Conservation (phyloP, 2,888 invertebrate species). For the Ophion ellenae region DNA sequence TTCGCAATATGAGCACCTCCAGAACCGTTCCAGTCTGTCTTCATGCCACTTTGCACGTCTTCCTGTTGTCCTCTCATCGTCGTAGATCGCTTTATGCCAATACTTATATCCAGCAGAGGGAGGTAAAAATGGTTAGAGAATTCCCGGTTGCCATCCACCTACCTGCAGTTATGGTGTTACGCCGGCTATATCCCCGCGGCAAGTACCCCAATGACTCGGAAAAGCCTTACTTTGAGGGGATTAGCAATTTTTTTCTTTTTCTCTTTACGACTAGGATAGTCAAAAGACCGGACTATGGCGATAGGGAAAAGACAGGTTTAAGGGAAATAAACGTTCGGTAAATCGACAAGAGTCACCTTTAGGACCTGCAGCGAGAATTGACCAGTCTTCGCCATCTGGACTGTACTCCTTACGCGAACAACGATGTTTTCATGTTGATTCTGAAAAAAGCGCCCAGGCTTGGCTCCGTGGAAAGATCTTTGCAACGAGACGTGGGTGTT, state of each 20-base stretch:
- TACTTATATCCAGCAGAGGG: constrained; percentile 8
- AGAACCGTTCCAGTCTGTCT: constrained; percentile 71
- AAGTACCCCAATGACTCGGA: constrained; percentile 68
- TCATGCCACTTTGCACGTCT: constrained; percentile 25
- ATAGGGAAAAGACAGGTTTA: constrained; percentile 7
- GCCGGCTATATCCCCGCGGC: constrained; percentile 48
- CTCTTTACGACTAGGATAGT: constrained; percentile 35
- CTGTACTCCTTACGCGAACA: too few species aligned
- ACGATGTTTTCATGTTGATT: too few species aligned
- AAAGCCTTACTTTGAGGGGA: constrained; percentile 76
- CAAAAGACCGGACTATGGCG: neutral
- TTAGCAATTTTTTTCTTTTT: constrained; percentile 73
- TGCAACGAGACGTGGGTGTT: too few species aligned
- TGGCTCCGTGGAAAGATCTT: too few species aligned
- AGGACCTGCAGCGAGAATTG: too few species aligned
- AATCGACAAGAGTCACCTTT: neutral
- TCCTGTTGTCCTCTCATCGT: constrained; percentile 75
- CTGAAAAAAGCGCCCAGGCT: too few species aligned
- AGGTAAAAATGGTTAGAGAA: constrained; percentile 30
- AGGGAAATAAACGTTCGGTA: neutral
- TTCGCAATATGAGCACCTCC: constrained; percentile 76
- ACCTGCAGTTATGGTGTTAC: constrained; percentile 71
- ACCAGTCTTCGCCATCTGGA: too few species aligned
- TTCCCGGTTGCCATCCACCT: constrained; percentile 65
- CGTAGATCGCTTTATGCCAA: constrained; percentile 52